Percentiles rank a stretch among this genome's conserved stretches.
Conservation (phyloP, 2,113 vertebrate genomes). For the Falco punctatus region DNA sequence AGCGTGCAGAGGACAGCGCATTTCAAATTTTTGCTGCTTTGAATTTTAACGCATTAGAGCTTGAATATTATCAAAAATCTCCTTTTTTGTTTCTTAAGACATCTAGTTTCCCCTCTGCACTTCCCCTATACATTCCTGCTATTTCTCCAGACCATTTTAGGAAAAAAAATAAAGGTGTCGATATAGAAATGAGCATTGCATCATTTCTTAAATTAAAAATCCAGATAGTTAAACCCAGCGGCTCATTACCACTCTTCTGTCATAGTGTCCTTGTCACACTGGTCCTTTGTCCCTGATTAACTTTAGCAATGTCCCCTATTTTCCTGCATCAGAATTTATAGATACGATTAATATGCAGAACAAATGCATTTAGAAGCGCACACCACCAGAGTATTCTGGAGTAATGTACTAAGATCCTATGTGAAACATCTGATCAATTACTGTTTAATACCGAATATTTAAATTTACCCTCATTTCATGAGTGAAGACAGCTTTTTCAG, state of each 20-base stretch:
- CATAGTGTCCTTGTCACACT: not conserved
- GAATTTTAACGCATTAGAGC: not conserved
- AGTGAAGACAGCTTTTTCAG: not conserved
- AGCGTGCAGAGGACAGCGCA: not conserved
- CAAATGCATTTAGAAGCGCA: not conserved
- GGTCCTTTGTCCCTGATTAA: not conserved
- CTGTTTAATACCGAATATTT: not conserved
- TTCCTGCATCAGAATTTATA: not conserved
- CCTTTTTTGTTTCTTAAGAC: not conserved
- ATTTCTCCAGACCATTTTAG: not conserved
- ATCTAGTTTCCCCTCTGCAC: not conserved
- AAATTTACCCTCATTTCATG: not conserved
- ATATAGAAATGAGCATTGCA: not conserved
- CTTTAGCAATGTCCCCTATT: not conserved
- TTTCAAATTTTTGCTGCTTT: not conserved
- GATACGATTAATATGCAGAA: conserved; percentile 4
- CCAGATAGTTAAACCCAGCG: not conserved
- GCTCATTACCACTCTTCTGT: not conserved
- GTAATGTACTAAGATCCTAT: not conserved
- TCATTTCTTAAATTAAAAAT: conserved; percentile 20
- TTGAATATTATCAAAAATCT: not conserved
- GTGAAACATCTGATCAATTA: not conserved
- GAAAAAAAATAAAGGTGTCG: not conserved
- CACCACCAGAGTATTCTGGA: not conserved
- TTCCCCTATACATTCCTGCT: not conserved